These are phyloP conservation scores for Pelodiscus sinensis DNA, from an alignment of 2,113 vertebrate genomes.

Conservation along the genomic window DNA sequence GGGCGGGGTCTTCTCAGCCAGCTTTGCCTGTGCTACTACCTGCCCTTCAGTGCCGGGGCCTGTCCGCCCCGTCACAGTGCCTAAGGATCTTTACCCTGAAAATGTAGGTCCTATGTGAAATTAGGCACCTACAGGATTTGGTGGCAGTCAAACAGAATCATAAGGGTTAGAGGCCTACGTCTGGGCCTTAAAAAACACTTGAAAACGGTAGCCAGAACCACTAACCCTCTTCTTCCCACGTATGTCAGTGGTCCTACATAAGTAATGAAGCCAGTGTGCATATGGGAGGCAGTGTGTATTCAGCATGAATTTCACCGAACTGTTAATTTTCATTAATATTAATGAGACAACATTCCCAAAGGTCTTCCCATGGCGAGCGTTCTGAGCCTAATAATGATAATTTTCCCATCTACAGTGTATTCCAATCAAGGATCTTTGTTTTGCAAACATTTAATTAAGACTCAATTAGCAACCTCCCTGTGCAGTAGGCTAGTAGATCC, in stretches of 20 bases:
- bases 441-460: conserved; percentile 70
- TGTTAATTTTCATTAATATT: conserved; percentile 60
- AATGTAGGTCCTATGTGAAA: background rate
- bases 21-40: too few relatives aligned
- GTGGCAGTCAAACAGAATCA: background rate
- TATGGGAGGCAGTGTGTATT: too few relatives aligned
- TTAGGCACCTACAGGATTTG: background rate
- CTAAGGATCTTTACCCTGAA: background rate
- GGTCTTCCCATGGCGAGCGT: conserved; percentile 45
- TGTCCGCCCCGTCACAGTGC: too few relatives aligned
- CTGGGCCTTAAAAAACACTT: background rate
- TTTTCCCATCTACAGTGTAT: conserved; percentile 35
- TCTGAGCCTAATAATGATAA: conserved; percentile 48
- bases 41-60: too few relatives aligned
- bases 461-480: conserved; percentile 40
- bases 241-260: conserved; percentile 16
- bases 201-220: background rate
- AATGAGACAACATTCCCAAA: conserved; percentile 59
- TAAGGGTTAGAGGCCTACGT: too few relatives aligned
- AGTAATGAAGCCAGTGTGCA: conserved; percentile 17
- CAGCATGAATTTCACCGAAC: background rate
- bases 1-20: too few relatives aligned
- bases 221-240: background rate
- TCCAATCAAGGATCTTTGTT: conserved; percentile 53
- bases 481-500: conserved; percentile 22